These are phyloP conservation scores for Pristionchus fissidentatus DNA, from an alignment of 2,888 invertebrate genomes.

Conservation along the genomic window DNA sequence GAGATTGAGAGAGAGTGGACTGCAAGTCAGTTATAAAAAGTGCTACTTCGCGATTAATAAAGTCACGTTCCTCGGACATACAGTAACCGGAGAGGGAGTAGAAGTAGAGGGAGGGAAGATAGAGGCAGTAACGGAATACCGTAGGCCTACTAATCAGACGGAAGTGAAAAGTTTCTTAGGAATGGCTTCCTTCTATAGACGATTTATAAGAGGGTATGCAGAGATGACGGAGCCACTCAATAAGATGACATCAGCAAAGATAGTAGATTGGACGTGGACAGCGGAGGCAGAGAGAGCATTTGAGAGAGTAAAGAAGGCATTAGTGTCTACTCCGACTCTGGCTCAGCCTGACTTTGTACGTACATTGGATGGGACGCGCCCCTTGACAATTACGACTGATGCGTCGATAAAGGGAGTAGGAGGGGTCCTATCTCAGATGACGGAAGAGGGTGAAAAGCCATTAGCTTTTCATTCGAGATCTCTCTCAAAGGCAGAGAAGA, in stretches of 20 bases:
- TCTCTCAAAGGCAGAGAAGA: background rate
- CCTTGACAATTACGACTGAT: background rate
- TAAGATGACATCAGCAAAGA: conserved; percentile 51
- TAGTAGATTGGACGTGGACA: conserved; percentile 51
- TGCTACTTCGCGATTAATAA: background rate
- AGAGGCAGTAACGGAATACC: conserved; percentile 45
- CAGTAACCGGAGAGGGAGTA: conserved; percentile 44
- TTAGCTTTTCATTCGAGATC: background rate
- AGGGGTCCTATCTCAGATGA: background rate
- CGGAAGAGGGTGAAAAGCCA: background rate
- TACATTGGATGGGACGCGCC: background rate
- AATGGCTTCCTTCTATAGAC: conserved; percentile 57
- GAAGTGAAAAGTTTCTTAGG: conserved; percentile 58
- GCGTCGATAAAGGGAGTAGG: background rate
- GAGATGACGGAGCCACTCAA: conserved; percentile 55
- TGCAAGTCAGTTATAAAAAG: too few species aligned
- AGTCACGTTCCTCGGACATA: conserved; percentile 53
- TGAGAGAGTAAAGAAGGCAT: conserved; percentile 51
- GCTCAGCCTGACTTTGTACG: conserved; percentile 25
- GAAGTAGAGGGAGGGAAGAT: conserved; percentile 48
- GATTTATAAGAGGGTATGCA: conserved; percentile 57
- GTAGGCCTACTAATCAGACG: conserved; percentile 49
- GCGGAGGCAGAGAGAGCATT: too few species aligned
- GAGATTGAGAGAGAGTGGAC: conserved; percentile 41
- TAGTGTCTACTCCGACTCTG: conserved; percentile 53